Conservation (phyloP, 2,888 invertebrate genomes). For the Ormyrus nitidulus region DNA sequence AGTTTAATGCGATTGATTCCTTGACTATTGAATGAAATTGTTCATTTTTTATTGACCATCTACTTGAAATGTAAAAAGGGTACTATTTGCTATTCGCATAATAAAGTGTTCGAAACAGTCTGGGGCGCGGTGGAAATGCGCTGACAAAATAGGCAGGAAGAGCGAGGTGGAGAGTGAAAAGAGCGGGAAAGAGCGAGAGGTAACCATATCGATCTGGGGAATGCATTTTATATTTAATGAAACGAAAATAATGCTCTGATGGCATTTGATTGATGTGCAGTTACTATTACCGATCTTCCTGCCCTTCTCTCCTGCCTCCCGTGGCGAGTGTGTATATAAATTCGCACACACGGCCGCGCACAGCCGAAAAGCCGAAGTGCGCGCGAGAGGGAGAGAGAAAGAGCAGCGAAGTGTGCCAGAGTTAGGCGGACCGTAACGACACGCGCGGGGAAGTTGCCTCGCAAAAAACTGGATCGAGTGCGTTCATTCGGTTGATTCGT, state of each 20-base stretch:
- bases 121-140: not conserved
- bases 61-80: no score
- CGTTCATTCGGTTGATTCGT: constrained; percentile 42
- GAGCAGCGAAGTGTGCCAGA: not conserved
- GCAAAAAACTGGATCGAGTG: constrained; percentile 39
- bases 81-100: no score
- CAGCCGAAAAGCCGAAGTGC: constrained; percentile 24
- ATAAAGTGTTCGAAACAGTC: no score
- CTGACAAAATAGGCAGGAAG: not conserved
- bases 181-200: not conserved
- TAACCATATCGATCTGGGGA: not conserved
- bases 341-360: not conserved
- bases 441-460: not conserved
- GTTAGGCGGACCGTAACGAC: constrained; percentile 32
- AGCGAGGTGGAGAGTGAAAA: not conserved
- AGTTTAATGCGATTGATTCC: no score
- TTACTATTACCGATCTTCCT: constrained; percentile 7
- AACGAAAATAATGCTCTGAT: constrained; percentile 35
- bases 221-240: constrained; percentile 36
- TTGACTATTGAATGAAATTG: no score
- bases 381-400: not conserved
- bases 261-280: constrained; percentile 29
- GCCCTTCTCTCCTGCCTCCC: not conserved
- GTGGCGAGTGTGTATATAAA: constrained; percentile 4
- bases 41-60: no score